phyloP scores from a whole-genome alignment of 2,888 invertebrate genomes.

The Entomobrya proxima region DNA sequence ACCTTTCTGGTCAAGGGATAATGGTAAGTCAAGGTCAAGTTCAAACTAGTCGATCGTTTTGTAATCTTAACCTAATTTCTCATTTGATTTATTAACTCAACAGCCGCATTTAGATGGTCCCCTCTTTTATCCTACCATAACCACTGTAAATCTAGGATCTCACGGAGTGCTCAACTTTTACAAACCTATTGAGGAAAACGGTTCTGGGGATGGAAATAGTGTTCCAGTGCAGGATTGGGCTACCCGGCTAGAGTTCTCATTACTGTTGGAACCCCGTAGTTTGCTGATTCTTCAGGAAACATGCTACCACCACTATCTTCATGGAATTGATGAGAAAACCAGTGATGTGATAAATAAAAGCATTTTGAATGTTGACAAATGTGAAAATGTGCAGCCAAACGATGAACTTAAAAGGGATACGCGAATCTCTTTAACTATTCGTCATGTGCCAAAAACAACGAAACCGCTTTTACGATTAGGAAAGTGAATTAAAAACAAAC shows the following conservation, averaged over 20 bases:
- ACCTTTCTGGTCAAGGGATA: constrained; percentile 94
- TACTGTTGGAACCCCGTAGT: constrained; percentile 92
- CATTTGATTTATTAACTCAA: background rate
- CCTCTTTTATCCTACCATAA: constrained; percentile 92
- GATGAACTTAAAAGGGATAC: constrained; percentile 82
- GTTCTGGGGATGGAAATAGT: background rate
- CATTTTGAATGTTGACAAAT: constrained; percentile 82
- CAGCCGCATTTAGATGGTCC: constrained; percentile 96
- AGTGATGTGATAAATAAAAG: constrained; percentile 80
- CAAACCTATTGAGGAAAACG: constrained; percentile 76
- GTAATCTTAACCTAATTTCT: too few species aligned
- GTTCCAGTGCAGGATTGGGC: constrained; percentile 37
- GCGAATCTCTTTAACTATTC: constrained; percentile 92
- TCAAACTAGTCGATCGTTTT: too few species aligned
- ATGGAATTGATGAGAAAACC: constrained; percentile 87
- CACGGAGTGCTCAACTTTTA: constrained; percentile 93
- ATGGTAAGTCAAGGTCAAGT: too few species aligned
- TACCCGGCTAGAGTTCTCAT: constrained; percentile 80
- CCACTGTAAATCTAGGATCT: constrained; percentile 94
- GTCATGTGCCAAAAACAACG: constrained; percentile 93
- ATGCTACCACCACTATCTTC: constrained; percentile 89
- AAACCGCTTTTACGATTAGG: constrained; percentile 79
- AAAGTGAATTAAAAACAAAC: constrained; percentile 11
- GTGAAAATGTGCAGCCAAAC: constrained; percentile 79
- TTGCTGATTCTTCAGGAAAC: constrained; percentile 89